Percentiles rank a stretch among this genome's conserved stretches.
Conservation (phyloP, 2,888 invertebrate species). For the Laspeyria flexula region DNA sequence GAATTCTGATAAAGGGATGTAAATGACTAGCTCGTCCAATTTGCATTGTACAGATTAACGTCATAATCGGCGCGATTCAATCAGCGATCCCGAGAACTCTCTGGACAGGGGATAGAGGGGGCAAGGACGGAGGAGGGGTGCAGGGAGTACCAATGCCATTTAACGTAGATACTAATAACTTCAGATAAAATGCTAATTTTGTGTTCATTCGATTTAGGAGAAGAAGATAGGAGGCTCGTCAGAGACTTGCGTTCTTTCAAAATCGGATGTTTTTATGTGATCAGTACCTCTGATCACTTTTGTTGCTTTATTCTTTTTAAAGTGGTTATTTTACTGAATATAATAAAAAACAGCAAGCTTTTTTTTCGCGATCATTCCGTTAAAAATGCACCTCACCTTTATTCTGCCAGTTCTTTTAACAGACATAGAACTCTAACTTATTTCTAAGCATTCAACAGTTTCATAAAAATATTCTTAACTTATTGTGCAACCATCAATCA, state of each 20-base stretch:
- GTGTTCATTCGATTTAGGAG: slow-evolving; percentile 82
- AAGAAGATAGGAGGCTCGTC: slow-evolving; percentile 62
- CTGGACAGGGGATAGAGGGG: slow-evolving; percentile 62
- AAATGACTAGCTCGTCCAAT: slow-evolving; percentile 83
- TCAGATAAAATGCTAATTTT: slow-evolving; percentile 85
- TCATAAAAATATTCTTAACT: too few relatives aligned
- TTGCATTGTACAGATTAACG: slow-evolving; percentile 86
- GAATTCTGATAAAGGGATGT: slow-evolving; percentile 82
- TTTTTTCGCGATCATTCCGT: too few relatives aligned
- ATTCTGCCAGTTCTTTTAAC: too few relatives aligned
- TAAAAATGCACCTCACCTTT: too few relatives aligned
- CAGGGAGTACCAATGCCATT: slow-evolving; percentile 52
- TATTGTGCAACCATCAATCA: too few relatives aligned
- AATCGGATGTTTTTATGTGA: slow-evolving; percentile 38
- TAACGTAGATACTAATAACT: slow-evolving; percentile 79
- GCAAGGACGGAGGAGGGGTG: slow-evolving; percentile 38
- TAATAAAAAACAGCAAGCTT: neutral
- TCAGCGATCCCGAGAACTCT: slow-evolving; percentile 77
- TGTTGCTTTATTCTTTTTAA: neutral
- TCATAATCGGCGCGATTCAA: slow-evolving; percentile 85
- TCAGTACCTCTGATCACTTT: neutral
- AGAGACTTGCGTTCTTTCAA: slow-evolving; percentile 22
- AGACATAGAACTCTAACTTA: too few relatives aligned
- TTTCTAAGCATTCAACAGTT: too few relatives aligned
- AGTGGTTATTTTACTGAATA: too few relatives aligned